These are phyloP conservation scores for Cnemophilus loriae DNA, from an alignment of 2,113 vertebrate genomes.

Conservation along the genomic window DNA sequence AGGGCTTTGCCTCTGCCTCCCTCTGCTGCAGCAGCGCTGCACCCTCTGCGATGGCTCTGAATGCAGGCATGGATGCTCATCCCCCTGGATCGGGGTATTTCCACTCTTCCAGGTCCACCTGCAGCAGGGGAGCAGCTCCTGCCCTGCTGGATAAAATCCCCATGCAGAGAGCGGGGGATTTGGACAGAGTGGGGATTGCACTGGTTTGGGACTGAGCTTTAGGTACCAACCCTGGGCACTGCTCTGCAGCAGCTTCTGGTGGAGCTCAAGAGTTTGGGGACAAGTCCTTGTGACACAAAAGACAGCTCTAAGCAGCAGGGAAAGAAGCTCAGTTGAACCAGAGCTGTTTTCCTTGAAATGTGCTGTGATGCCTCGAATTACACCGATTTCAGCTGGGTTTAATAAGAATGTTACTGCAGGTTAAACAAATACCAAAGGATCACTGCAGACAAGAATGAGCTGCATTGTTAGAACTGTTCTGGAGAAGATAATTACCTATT, in stretches of 20 bases:
- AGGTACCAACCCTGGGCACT: background rate
- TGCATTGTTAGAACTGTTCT: constrained; percentile 39
- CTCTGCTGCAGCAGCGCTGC: background rate
- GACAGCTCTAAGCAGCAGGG: background rate
- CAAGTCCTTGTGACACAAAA: background rate
- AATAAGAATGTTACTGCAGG: background rate
- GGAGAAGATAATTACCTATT: constrained; percentile 62
- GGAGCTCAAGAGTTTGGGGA: background rate
- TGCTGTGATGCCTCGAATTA: background rate
- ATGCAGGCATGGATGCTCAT: background rate
- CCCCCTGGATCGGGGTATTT: fast-evolving
- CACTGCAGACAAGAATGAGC: background rate
- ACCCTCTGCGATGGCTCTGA: background rate
- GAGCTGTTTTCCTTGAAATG: background rate
- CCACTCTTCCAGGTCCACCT: background rate
- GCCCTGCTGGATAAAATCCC: background rate
- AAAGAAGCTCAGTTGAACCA: background rate
- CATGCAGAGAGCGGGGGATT: fast-evolving
- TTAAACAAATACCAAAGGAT: constrained; percentile 38
- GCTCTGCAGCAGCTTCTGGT: background rate
- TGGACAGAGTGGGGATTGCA: no score
- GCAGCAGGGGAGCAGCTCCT: background rate
- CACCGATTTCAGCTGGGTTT: background rate
- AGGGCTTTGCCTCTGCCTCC: background rate
- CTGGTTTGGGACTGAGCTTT: background rate